Conservation (phyloP, 2,113 vertebrate species). For the Tyto alba region DNA sequence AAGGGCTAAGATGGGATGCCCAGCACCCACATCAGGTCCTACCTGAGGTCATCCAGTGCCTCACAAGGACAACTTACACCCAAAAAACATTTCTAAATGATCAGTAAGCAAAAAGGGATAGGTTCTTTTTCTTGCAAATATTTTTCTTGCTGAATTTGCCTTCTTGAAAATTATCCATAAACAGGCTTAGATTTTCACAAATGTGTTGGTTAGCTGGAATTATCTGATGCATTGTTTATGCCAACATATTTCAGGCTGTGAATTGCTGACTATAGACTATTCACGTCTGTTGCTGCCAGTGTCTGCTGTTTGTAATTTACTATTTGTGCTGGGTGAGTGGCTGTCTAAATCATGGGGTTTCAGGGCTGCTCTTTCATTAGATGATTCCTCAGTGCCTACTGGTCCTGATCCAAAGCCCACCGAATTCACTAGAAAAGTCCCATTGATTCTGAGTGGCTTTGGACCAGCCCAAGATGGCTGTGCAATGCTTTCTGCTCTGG, state of each 20-base stretch:
- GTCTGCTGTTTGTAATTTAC: constrained; percentile 32
- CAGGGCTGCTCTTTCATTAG: neutral
- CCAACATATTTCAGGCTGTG: constrained; percentile 18
- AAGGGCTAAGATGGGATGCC: neutral
- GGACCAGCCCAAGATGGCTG: neutral
- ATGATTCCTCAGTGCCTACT: neutral
- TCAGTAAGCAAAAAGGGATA: neutral
- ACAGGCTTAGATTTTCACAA: constrained; percentile 23
- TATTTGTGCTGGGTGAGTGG: constrained; percentile 13
- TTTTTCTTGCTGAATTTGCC: constrained; percentile 10
- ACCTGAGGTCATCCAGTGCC: neutral
- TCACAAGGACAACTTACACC: neutral
- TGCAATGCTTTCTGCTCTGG: neutral
- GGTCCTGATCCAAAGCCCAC: neutral
- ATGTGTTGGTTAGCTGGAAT: constrained; percentile 37
- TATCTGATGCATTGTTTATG: constrained; percentile 20
- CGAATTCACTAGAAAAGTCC: neutral
- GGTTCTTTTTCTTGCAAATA: neutral
- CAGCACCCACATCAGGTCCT: neutral
- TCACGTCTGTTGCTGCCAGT: constrained; percentile 19
- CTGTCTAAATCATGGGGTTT: neutral
- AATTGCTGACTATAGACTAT: constrained; percentile 33
- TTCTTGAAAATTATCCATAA: neutral
- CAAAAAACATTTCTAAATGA: neutral
- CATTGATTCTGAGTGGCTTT: neutral